Evolutionary conservation across 2,888 invertebrate genomes (phyloP).

Genomic region (Ethmia dodecea): DNA sequence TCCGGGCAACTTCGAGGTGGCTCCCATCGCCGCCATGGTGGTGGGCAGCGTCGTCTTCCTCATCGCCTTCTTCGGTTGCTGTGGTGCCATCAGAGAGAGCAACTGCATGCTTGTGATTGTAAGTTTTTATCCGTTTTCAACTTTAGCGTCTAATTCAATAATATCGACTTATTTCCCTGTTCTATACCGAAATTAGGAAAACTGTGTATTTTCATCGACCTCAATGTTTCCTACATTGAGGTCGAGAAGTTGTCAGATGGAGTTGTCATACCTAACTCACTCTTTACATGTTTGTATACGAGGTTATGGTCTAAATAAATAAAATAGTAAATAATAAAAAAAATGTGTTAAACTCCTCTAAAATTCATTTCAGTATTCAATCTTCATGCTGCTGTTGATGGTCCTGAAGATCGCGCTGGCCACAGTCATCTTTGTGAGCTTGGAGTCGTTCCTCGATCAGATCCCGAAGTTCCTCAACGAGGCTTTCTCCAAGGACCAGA

Average conservation of each 20-base stretch:
- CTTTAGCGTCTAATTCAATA: too few relatives aligned
- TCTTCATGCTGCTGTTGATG: slow-evolving; percentile 82
- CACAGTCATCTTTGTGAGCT: slow-evolving; percentile 79
- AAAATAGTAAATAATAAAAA: too few relatives aligned
- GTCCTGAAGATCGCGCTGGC: slow-evolving; percentile 82
- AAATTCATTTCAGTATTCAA: slow-evolving; percentile 84
- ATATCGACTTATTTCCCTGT: too few relatives aligned
- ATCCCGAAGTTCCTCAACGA: slow-evolving; percentile 71
- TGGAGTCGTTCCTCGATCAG: slow-evolving; percentile 64
- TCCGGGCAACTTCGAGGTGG: slow-evolving; percentile 50
- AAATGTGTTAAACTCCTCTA: too few relatives aligned
- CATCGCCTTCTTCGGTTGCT: slow-evolving; percentile 90
- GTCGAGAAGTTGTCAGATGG: too few relatives aligned
- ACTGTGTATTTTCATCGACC: too few relatives aligned
- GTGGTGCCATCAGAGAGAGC: slow-evolving; percentile 88
- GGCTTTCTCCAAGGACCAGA: slow-evolving; percentile 43
- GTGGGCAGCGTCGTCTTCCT: slow-evolving; percentile 82
- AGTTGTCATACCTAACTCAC: too few relatives aligned
- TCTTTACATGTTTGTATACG: too few relatives aligned
- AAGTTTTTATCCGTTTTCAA: slow-evolving; percentile 81
- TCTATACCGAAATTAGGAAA: too few relatives aligned
- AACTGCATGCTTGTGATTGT: slow-evolving; percentile 88
- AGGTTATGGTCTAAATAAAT: too few relatives aligned
- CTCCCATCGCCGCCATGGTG: slow-evolving; percentile 78
- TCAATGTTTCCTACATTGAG: too few relatives aligned